phyloP scores from a whole-genome alignment of 2,113 vertebrate genomes.

The Leptocoma aspasia region DNA sequence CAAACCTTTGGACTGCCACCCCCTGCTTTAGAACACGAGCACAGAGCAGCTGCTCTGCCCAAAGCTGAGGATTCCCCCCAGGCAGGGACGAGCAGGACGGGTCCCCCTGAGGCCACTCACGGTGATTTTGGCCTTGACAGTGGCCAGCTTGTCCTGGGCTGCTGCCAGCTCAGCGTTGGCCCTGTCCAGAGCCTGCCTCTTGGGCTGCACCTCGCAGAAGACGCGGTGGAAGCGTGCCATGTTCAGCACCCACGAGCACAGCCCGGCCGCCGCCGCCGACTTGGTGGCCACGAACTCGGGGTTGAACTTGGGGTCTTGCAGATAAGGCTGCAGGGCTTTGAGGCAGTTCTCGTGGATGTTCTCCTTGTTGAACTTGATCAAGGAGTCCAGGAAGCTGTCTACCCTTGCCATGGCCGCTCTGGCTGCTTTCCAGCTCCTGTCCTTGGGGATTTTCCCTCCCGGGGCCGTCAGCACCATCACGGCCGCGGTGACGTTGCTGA shows the following conservation, averaged over 20 bases:
- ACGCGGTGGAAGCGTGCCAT: constrained; percentile 86
- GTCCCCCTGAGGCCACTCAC: constrained; percentile 72
- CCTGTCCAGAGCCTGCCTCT: constrained; percentile 84
- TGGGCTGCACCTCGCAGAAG: constrained; percentile 92
- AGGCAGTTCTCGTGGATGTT: constrained; percentile 91
- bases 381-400: constrained; percentile 87
- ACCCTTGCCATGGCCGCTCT: constrained; percentile 88
- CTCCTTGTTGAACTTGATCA: constrained; percentile 90
- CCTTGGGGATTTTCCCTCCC: constrained; percentile 84
- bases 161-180: constrained; percentile 84
- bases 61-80: not conserved
- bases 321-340: constrained; percentile 87
- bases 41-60: not conserved
- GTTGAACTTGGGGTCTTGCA: constrained; percentile 87
- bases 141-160: constrained; percentile 87
- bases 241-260: constrained; percentile 97
- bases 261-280: constrained; percentile 84
- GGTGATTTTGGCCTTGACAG: constrained; percentile 86
- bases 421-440: constrained; percentile 93
- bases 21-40: rapidly evolving
- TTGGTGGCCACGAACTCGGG: constrained; percentile 87
- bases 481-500: constrained; percentile 89
- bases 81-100: rapidly evolving
- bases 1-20: too few relatives aligned
- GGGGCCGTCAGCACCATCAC: constrained; percentile 91